Evolutionary conservation across 2,888 invertebrate species (phyloP).

Genomic region (Agrenia bidenticulata): DNA sequence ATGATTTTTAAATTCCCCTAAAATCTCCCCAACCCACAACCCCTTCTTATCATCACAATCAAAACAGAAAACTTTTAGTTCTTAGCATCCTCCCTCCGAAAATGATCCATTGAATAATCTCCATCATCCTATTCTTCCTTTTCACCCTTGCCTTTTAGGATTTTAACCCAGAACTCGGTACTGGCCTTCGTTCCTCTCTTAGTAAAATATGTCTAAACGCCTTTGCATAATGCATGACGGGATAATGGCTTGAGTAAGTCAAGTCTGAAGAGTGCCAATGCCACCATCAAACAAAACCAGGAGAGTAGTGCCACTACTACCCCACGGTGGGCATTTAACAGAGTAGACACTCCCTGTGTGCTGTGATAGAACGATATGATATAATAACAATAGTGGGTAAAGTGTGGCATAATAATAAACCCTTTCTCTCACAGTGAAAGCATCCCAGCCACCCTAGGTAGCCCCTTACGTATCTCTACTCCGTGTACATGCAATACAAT

Average conservation of each 20-base stretch:
- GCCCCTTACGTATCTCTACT: too few relatives aligned
- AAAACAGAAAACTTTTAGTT: too few relatives aligned
- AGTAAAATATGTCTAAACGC: too few relatives aligned
- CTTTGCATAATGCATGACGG: slow-evolving; percentile 19
- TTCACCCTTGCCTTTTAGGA: too few relatives aligned
- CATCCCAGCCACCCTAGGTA: too few relatives aligned
- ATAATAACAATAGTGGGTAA: background rate
- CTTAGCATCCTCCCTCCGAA: slow-evolving; percentile 1
- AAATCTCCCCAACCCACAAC: too few relatives aligned
- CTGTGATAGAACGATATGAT: background rate
- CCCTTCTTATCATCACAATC: too few relatives aligned
- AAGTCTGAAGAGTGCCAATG: background rate
- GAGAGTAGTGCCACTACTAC: background rate
- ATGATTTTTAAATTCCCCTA: too few relatives aligned
- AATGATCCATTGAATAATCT: slow-evolving; percentile 20
- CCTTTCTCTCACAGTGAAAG: too few relatives aligned
- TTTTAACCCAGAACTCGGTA: background rate
- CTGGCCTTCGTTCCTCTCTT: background rate
- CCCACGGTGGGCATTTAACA: background rate
- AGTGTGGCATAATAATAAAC: background rate
- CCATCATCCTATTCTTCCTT: background rate
- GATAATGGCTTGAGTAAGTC: slow-evolving; percentile 19
- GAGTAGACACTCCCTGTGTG: background rate
- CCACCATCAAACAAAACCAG: background rate
- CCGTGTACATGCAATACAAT: too few relatives aligned